phyloP scores from a whole-genome alignment of 2,888 invertebrate genomes.

The Eupithecia tripunctaria region DNA sequence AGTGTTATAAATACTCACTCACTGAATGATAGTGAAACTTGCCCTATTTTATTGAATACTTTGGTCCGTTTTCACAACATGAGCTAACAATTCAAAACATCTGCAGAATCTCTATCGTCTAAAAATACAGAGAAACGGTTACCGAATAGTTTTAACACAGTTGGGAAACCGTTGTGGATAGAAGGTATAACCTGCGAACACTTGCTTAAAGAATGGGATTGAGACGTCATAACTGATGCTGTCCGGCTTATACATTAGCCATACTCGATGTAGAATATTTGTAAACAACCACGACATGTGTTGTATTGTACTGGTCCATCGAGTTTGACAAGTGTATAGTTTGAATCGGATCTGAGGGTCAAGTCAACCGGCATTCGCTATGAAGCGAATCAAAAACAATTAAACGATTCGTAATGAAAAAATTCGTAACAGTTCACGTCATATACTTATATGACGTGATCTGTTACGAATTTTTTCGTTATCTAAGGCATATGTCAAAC shows the following conservation, averaged over 20 bases:
- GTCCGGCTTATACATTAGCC: background rate
- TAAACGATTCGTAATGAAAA: too few species aligned
- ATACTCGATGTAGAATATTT: too few species aligned
- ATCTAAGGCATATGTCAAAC: too few species aligned
- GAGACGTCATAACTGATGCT: background rate
- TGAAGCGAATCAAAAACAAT: too few species aligned
- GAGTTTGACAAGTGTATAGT: background rate
- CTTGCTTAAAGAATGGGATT: background rate
- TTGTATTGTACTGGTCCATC: too few species aligned
- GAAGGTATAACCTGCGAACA: background rate
- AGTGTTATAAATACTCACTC: background rate
- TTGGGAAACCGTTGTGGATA: background rate
- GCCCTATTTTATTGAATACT: conserved; percentile 54
- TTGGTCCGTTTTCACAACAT: conserved; percentile 65
- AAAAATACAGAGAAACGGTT: conserved; percentile 14
- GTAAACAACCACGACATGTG: too few species aligned
- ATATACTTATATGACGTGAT: too few species aligned
- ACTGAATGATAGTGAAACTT: conserved; percentile 41
- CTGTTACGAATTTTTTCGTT: too few species aligned
- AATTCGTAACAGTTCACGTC: too few species aligned
- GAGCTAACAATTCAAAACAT: conserved; percentile 42
- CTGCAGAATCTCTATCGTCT: conserved; percentile 25
- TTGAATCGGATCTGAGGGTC: background rate
- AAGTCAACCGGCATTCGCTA: too few species aligned
- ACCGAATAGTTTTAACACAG: background rate